These are phyloP conservation scores for Mizuhopecten yessoensis DNA, from an alignment of 1,140 invertebrate species.

Conservation along the genomic window DNA sequence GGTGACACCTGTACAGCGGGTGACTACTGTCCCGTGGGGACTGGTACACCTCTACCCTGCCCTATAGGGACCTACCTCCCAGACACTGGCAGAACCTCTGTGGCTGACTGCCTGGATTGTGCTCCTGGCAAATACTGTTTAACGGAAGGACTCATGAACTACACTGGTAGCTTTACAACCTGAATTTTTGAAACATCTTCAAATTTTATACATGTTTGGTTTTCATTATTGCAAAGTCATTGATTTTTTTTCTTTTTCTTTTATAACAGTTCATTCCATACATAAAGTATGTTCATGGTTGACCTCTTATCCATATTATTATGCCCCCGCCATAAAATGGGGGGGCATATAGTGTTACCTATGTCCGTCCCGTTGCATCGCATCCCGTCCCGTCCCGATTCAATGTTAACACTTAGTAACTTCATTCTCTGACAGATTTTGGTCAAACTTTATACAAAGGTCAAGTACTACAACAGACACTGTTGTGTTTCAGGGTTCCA, in stretches of 20 bases:
- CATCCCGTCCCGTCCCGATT: too few relatives aligned
- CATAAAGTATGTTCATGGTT: too few relatives aligned
- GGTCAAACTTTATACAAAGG: too few relatives aligned
- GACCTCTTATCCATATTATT: too few relatives aligned
- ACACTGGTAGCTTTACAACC: constrained; percentile 68
- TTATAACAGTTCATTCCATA: background rate
- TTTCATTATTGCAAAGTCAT: background rate
- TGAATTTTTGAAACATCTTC: background rate
- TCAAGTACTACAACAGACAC: too few relatives aligned
- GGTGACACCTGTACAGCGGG: constrained; percentile 79
- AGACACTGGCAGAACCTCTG: constrained; percentile 61
- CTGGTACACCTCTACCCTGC: constrained; percentile 75
- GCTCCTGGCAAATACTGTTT: constrained; percentile 79
- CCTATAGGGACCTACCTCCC: constrained; percentile 77
- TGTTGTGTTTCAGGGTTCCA: too few relatives aligned
- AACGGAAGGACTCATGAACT: constrained; percentile 71
- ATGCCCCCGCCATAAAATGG: too few relatives aligned
- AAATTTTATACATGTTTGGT: background rate
- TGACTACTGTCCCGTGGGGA: constrained; percentile 78
- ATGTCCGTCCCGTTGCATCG: too few relatives aligned
- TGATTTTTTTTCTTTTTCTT: background rate
- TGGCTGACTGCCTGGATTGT: constrained; percentile 77
- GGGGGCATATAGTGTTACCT: too few relatives aligned
- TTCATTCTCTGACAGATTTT: too few relatives aligned
- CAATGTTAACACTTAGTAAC: too few relatives aligned